Percentiles rank a stretch among this genome's conserved stretches.
These are phyloP conservation scores for Grallaria varia DNA, from an alignment of 2,113 vertebrate species.

Conservation along the genomic window DNA sequence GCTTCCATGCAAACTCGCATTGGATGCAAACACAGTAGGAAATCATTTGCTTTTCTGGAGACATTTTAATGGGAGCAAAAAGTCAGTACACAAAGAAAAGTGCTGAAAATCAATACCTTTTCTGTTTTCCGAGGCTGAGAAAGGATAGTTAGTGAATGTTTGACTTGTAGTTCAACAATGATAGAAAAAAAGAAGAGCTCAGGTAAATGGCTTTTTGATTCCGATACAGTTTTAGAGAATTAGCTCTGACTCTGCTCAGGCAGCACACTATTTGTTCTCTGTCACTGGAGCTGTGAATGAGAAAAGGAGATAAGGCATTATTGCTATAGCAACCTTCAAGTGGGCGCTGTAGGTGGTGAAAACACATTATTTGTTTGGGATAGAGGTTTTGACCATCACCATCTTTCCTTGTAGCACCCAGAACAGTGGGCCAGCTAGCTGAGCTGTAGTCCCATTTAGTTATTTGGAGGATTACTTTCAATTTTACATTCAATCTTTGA, in stretches of 20 bases:
- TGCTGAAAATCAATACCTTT: slow-evolving; percentile 29
- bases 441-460: neutral
- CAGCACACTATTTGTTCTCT: neutral
- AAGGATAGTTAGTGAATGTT: slow-evolving; percentile 21
- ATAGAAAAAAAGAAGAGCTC: neutral
- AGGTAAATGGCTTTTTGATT: slow-evolving; percentile 21
- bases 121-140: slow-evolving; percentile 23
- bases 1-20: neutral
- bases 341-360: neutral
- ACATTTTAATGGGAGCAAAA: slow-evolving; percentile 1
- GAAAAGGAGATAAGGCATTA: neutral
- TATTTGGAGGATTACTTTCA: neutral
- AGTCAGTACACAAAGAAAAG: neutral
- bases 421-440: neutral
- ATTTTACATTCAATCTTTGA: neutral
- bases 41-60: neutral
- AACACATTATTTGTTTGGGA: neutral
- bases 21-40: neutral
- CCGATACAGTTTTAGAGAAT: neutral
- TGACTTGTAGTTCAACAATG: slow-evolving; percentile 1
- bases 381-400: neutral
- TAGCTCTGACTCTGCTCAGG: neutral
- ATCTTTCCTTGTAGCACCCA: neutral
- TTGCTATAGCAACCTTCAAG: neutral
- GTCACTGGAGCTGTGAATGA: neutral